Evolutionary conservation across 2,888 invertebrate genomes (phyloP), one percentile per base, ranked within the genome.

Genomic region (Cheiracanthium punctorium): DNA sequence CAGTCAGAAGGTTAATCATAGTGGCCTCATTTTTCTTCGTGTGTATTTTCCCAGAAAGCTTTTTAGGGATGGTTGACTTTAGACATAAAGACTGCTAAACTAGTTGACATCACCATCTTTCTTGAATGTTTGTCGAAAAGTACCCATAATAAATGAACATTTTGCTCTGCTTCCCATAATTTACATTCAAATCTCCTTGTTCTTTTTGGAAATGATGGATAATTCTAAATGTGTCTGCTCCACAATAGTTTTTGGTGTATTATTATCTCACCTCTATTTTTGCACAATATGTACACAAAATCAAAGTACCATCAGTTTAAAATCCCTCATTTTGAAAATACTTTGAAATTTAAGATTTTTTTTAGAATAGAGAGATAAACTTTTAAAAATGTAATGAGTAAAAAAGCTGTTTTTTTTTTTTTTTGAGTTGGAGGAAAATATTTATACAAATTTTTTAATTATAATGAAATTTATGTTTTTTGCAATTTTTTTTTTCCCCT

Each of bases 1-100:
- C n/a, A n/a, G n/a, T n/a, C n/a, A n/a, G n/a, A n/a, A n/a, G n/a
- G n/a, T n/a, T 58, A 58, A 58, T 5, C 17, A 58, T 58, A 58
- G 58, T 58, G 58, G 58, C 24, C 8, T 58, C 24, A n/a, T 24
- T 10, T 5, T 58, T n/a, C 24, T 7, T 58, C 24, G 8, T 58
- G 5, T 5, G n/a, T 5, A 8, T 10, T 58, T 58, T 58, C 17
- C 24, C 58, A 58, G 58, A 58, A 58, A 58, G 5, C 24, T 17
- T 58, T 58, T 58, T 58, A 58, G 58, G 58, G 58, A 58, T 24
- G 58, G 58, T 58, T 58, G 58, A 58, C 58, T 58, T 58, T 58
- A 58, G 17, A 24, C 58, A 58, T 10, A 58, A 17, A 17, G 58
- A 58, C 17, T 58, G 17, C 17, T 58, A 58, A 58, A 58, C 58